A percentile compares a stretch with the other conserved stretches of the same genome.
These are phyloP conservation scores for Otolemur garnettii DNA, from an alignment of 2,113 vertebrate species.

Conservation along the genomic window DNA sequence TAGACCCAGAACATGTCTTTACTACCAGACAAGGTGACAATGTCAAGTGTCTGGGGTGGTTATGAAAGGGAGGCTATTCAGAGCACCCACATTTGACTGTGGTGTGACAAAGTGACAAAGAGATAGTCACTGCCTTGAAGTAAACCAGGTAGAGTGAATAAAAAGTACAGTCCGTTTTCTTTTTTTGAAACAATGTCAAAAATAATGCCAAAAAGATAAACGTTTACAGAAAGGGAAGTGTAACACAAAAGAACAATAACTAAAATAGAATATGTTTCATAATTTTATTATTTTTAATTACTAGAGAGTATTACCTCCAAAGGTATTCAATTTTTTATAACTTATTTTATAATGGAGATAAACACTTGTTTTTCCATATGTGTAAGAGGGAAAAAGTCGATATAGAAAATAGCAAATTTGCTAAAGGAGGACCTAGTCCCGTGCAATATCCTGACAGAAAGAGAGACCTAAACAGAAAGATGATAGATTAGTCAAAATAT, in stretches of 20 bases:
- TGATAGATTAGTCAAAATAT: neutral
- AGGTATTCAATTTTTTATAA: neutral
- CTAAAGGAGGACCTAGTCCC: neutral
- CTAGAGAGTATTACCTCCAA: neutral
- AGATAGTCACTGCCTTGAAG: neutral
- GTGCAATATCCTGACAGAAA: neutral
- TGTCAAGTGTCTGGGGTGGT: neutral
- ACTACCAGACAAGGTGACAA: neutral
- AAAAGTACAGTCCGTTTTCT: neutral
- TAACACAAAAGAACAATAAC: neutral
- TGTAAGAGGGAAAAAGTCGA: neutral
- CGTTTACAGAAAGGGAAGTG: neutral
- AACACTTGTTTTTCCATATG: neutral
- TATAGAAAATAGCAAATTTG: neutral
- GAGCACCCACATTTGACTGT: neutral
- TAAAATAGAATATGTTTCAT: neutral
- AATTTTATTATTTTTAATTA: neutral
- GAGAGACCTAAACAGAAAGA: neutral
- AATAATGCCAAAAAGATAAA: neutral
- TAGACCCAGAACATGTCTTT: neutral
- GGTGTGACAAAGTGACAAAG: neutral
- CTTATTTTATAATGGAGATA: neutral
- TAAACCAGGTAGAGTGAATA: neutral
- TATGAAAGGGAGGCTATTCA: neutral
- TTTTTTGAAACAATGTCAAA: neutral